These are phyloP conservation scores for Eupithecia insigniata DNA, from an alignment of 2,888 invertebrate species.

Conservation along the genomic window DNA sequence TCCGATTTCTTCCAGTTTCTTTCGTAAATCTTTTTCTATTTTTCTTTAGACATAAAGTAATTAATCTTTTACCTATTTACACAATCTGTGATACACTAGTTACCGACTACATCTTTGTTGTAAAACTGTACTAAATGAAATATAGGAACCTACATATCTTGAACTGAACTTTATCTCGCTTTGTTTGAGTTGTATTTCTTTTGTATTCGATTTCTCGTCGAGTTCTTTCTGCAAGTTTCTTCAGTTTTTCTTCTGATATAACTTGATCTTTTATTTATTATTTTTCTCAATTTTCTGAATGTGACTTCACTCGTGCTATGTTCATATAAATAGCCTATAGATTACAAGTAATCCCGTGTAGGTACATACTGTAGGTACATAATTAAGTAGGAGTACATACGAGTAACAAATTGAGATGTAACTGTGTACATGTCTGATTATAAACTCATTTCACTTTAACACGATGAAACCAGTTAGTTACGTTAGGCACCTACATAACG, in stretches of 20 bases:
- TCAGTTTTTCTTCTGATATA: not conserved
- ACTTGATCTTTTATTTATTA: not conserved
- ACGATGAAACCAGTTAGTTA: too few species aligned
- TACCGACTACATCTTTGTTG: not conserved
- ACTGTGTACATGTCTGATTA: too few species aligned
- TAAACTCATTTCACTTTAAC: too few species aligned
- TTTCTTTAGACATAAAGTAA: too few species aligned
- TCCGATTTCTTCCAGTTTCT: too few species aligned
- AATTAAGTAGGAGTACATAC: too few species aligned
- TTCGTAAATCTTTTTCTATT: too few species aligned
- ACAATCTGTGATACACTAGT: not conserved
- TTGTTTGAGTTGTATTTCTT: not conserved
- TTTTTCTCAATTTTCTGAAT: not conserved
- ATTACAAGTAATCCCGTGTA: too few species aligned
- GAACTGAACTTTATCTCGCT: not conserved
- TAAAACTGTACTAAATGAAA: not conserved
- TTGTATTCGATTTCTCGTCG: not conserved
- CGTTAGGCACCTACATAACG: too few species aligned
- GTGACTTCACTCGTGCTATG: not conserved
- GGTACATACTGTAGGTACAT: too few species aligned
- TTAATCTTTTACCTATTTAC: too few species aligned
- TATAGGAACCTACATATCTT: not conserved
- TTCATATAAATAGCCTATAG: not conserved
- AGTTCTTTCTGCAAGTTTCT: not conserved
- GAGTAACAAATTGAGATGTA: too few species aligned